Percentiles rank a stretch among this genome's conserved stretches.
phyloP scores from a whole-genome alignment of 2,113 vertebrate species.

The Cygnus buccinator region DNA sequence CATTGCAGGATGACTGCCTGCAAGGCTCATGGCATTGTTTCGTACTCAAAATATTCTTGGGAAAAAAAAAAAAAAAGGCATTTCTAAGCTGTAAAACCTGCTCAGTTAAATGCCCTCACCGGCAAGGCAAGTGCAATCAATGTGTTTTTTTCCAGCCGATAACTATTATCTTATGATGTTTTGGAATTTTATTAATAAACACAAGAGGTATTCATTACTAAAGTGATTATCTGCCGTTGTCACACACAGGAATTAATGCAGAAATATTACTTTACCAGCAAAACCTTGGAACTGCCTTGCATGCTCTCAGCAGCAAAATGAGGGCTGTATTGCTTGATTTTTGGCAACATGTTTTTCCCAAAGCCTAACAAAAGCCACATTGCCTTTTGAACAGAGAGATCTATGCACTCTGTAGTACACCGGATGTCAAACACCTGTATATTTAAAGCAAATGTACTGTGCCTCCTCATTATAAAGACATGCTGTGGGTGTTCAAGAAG shows the following conservation, averaged over 20 bases:
- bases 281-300: not conserved
- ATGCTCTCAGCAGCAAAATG: not conserved
- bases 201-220: not conserved
- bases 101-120: not conserved
- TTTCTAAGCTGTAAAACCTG: not conserved
- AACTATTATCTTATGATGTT: not conserved
- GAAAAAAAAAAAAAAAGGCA: not conserved
- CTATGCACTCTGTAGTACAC: not conserved
- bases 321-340: not conserved
- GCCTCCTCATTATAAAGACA: fast-evolving
- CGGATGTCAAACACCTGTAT: not conserved
- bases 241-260: not conserved
- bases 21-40: not conserved
- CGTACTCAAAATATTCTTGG: not conserved
- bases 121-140: not conserved
- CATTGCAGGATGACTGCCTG: not conserved
- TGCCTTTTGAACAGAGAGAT: not conserved
- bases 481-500: fast-evolving
- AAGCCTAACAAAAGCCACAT: not conserved
- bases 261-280: not conserved
- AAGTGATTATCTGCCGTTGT: not conserved
- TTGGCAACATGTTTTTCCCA: not conserved
- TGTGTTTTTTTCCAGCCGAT: not conserved
- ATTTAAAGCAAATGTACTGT: not conserved
- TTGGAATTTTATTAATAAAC: not conserved